A percentile compares a stretch with the other conserved stretches of the same genome.
Evolutionary conservation across 2,888 invertebrate genomes (phyloP).

Genomic region (Elaeidobius kamerunicus): DNA sequence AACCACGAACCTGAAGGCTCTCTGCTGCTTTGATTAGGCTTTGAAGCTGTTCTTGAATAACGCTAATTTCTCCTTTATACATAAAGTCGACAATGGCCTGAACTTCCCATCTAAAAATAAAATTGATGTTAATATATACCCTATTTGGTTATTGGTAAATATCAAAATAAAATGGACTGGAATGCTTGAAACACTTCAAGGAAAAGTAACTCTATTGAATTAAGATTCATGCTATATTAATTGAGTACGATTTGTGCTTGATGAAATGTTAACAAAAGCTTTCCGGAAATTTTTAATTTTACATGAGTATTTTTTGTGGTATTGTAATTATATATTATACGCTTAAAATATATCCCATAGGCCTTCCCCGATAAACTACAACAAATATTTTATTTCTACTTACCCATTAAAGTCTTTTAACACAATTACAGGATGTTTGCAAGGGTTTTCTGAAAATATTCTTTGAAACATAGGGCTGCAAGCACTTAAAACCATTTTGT

Average conservation of each 20-base stretch:
- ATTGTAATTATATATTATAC: too few species aligned
- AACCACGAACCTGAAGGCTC: constrained; percentile 77
- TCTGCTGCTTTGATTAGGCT: constrained; percentile 85
- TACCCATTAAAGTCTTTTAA: constrained; percentile 77
- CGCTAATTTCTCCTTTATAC: constrained; percentile 91
- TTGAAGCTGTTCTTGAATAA: constrained; percentile 79
- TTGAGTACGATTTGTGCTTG: too few species aligned
- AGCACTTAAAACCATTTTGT: constrained; percentile 88
- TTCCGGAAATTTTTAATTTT: too few species aligned
- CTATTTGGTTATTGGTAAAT: too few species aligned
- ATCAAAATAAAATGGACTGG: too few species aligned
- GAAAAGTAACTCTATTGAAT: too few species aligned
- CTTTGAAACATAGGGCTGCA: constrained; percentile 86
- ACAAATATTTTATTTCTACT: background rate
- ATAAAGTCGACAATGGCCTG: constrained; percentile 90
- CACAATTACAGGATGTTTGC: constrained; percentile 91
- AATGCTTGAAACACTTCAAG: too few species aligned
- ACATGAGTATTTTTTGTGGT: too few species aligned
- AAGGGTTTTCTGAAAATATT: constrained; percentile 87
- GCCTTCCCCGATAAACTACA: background rate
- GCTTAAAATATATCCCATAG: too few species aligned
- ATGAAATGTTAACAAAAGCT: too few species aligned
- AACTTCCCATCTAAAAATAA: constrained; percentile 69
- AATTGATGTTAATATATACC: too few species aligned
- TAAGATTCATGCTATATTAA: too few species aligned